Base-by-base conservation (phyloP, 2,888 invertebrate species). In the Noctua comes region DNA sequence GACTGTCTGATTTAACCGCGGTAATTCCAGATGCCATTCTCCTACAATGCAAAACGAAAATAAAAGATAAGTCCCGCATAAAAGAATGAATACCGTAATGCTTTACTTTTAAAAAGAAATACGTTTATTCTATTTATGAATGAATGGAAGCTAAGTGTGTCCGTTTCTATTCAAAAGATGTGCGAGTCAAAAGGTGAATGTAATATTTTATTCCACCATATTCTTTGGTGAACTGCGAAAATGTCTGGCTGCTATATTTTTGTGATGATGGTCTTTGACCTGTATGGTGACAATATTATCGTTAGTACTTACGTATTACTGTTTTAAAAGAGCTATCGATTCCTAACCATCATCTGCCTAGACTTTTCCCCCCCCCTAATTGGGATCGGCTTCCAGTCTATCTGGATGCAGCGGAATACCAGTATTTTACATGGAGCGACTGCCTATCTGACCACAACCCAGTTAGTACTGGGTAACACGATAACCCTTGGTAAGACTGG, bases 1-100 rank as follows among this genome's bases (percentile, higher is more conserved):
- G 78, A 72, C 81, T 79, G 76, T 68, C 74, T 76, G 82, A 76
- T 82, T 77, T 68, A 66, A 77, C 81, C 77, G 64, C 74, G 73
- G 81, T 83, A 81, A 86, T 85, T 86, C 70, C 73, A 69, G 86
- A 82, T 79, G 80, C 77, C 81, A 88, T 86, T 85, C 84, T 74
- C 84, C 83, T 84, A 87, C 83, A 84, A 83, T 83, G 81, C 73
- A 86, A 90, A 88, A 89, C 76, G 84, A 84, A 86, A 88, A 86
- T 82, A 86, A 88, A 88, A 87, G 80, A 86, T 88, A 87, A 86
- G 79, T 76, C 66, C 27, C 65, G 27, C 46, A 85, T 80, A 82
- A 83, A 84, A 83, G 72, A 84, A 81, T 78, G 80, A 87, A 87
- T 76, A 57, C 76, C 71, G 77, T 84, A 73, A 85, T 72, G 79